Percentiles rank a stretch among this genome's conserved stretches.
Evolutionary conservation across 2,113 vertebrate genomes (phyloP).

Genomic region (Climacteris rufus): DNA sequence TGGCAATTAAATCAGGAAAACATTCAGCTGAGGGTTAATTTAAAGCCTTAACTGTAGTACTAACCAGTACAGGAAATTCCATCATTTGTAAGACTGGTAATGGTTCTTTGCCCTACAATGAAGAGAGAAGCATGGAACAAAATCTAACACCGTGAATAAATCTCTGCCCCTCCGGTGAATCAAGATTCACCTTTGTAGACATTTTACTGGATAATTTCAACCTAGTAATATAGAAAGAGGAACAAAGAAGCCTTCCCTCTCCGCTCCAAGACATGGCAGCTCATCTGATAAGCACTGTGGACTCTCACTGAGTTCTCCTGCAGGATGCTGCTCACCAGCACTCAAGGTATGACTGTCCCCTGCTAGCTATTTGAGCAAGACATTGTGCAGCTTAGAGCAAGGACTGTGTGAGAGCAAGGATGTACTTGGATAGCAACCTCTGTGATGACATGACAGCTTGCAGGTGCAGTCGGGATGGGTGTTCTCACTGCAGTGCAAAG

Average conservation of each 20-base stretch:
- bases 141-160: not conserved
- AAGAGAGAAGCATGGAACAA: not conserved
- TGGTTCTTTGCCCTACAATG: not conserved
- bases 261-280: too few relatives aligned
- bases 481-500: not conserved
- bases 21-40: conserved; percentile 22
- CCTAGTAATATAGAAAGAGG: not conserved
- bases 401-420: not conserved
- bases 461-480: fast-evolving
- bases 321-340: not conserved
- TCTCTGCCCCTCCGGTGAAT: not conserved
- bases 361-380: not conserved
- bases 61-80: conserved; percentile 48
- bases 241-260: not conserved
- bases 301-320: not conserved
- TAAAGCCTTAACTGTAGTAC: not conserved
- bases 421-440: not conserved
- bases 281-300: not conserved
- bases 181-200: not conserved
- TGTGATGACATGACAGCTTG: not conserved
- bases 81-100: not conserved
- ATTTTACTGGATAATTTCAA: not conserved
- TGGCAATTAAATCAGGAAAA: conserved; percentile 40
- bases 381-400: not conserved
- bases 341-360: too few relatives aligned